phyloP scores from a whole-genome alignment of 2,113 vertebrate species.

The Dasyornis broadbenti region DNA sequence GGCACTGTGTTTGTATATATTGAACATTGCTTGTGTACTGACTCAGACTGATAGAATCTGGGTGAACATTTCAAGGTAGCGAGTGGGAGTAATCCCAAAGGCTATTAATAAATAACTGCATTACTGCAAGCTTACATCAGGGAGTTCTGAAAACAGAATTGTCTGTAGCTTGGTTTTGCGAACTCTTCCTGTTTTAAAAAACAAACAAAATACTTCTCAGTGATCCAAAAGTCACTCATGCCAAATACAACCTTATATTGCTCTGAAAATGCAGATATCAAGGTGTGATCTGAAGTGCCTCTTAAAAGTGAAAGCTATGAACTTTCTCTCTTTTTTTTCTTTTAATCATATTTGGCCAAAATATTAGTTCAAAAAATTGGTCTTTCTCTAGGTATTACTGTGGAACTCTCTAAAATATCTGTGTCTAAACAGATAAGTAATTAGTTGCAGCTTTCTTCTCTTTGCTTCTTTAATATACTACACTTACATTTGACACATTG shows the following conservation, averaged over 20 bases:
- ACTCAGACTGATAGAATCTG: conserved; percentile 29
- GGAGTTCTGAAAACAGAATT: neutral
- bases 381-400: neutral
- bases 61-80: conserved; percentile 14
- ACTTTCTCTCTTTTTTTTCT: neutral
- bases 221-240: neutral
- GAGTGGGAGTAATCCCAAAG: conserved; percentile 64
- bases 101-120: conserved; percentile 23
- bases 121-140: conserved; percentile 2
- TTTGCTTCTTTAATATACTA: neutral
- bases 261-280: neutral
- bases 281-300: neutral
- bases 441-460: neutral
- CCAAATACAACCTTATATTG: neutral
- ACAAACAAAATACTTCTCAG: neutral
- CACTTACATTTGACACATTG: neutral
- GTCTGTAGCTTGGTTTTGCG: neutral
- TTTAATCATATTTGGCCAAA: neutral
- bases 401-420: neutral
- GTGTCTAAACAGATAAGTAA: neutral
- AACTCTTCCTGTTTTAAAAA: neutral
- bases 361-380: neutral
- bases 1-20: neutral
- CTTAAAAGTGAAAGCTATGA: neutral
- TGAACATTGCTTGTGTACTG: conserved; percentile 33